Base-by-base conservation (phyloP, 2,113 vertebrate species). In the Hirundichthys speculiger region DNA sequence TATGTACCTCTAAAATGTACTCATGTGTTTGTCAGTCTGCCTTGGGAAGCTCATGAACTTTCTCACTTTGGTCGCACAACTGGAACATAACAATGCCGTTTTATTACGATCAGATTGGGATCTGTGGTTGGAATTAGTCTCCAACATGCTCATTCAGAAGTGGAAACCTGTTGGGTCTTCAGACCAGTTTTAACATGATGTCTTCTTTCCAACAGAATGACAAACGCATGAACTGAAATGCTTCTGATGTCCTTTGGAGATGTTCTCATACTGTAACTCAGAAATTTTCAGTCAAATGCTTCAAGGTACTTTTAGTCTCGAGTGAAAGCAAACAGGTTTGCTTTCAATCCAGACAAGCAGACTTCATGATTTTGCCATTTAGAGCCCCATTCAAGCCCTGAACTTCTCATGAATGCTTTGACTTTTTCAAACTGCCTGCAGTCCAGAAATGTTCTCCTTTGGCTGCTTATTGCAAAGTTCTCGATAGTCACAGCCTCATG, bases 61-160 rank as follows among this genome's bases (percentile, higher is more conserved):
- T 58, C 49, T 53, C 50, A 41, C 48, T 49, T 72, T 57, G 43
- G 71, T 86, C 81, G 78, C 67, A n/a, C 80, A 82, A 83, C 73
- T 49, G 16, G 38, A 53, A 62, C 21, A 2, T 48, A 74, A 78
- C 79, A 77, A 64, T 48, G 66, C 68, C 38, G 73, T 73, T 83
- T 84, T 69, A 82, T 82, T 72, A 34, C 27, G 52, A 63, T 46
- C 56, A 79, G 77, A 77, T 65, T 75, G 63, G 68, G 59, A 69
- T 80, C 49, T 70, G 62, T 49, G 74, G 60, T 61, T 53, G 68
- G 54, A 58, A 60, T 54, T 70, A n/a, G 63, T 40, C 60, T 53
- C 16, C 73, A 78, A 83, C 73, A 60, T n/a, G 40, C 34, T 66
- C 38, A 34, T 34, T 34, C 5, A 34, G 3, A 34, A 34, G 7